Evolutionary conservation across 2,888 invertebrate species (phyloP).

Genomic region (Osmoderma eremita): DNA sequence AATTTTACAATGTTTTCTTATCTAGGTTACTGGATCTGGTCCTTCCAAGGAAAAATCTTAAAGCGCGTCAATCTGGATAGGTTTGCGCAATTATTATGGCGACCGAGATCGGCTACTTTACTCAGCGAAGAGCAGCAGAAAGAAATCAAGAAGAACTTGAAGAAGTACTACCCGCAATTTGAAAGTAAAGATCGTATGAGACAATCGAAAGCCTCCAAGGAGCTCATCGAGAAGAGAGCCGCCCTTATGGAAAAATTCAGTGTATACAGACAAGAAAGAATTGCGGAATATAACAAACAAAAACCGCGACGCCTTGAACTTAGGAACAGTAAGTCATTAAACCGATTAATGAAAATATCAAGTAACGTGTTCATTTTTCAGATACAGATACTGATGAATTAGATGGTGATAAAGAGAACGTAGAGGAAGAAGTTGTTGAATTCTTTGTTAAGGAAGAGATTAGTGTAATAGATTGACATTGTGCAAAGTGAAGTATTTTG

Average conservation of each 20-base stretch:
- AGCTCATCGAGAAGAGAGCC: conserved; percentile 91
- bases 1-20: background rate
- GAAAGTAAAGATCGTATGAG: conserved; percentile 96
- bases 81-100: conserved; percentile 95
- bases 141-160: conserved; percentile 96
- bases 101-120: conserved; percentile 90
- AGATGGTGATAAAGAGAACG: conserved; percentile 84
- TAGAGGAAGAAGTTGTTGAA: conserved; percentile 96
- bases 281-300: conserved; percentile 79
- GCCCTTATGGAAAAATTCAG: conserved; percentile 87
- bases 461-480: conserved; percentile 74
- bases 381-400: conserved; percentile 95
- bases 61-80: conserved; percentile 88
- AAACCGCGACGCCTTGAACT: conserved; percentile 85
- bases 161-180: conserved; percentile 95
- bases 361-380: conserved; percentile 62
- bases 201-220: conserved; percentile 92
- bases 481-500: conserved; percentile 19
- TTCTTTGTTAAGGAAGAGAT: conserved; percentile 98
- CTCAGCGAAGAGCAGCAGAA: conserved; percentile 87
- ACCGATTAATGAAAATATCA: conserved; percentile 40
- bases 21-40: conserved; percentile 95
- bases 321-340: conserved; percentile 79
- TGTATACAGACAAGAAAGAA: conserved; percentile 80
- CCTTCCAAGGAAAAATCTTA: conserved; percentile 87